These are phyloP conservation scores for Callospermophilus lateralis DNA, from an alignment of 2,113 vertebrate genomes.

Conservation along the genomic window DNA sequence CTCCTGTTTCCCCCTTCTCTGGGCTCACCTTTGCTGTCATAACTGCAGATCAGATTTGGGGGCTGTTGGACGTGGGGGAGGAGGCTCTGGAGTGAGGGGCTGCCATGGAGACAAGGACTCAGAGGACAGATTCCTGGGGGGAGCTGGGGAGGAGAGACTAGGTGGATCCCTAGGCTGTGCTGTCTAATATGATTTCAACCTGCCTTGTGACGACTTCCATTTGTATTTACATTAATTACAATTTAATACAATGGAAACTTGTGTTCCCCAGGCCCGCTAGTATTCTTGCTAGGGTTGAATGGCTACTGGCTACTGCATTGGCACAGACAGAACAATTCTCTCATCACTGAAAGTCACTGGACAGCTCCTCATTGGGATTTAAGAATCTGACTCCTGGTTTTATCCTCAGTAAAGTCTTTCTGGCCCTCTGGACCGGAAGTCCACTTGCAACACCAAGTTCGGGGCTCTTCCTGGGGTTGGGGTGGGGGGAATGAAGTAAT, in stretches of 20 bases:
- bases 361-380: background rate
- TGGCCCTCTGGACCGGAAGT: background rate
- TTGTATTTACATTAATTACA: background rate
- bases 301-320: no score
- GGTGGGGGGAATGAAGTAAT: background rate
- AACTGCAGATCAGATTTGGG: background rate
- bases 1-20: slow-evolving; percentile 39
- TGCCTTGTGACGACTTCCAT: background rate
- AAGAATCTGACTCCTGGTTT: background rate
- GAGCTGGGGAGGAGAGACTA: background rate
- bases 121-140: background rate
- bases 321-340: accelerated
- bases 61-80: background rate
- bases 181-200: accelerated
- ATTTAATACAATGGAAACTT: background rate
- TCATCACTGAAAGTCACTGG: no score
- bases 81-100: background rate
- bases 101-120: no score
- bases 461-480: background rate
- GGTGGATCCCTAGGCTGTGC: no score
- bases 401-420: background rate
- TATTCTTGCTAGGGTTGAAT: accelerated
- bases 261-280: background rate
- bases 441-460: background rate
- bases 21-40: background rate